Evolutionary conservation across 2,888 invertebrate genomes (phyloP).

Genomic region (Tolmerus cingulatus): DNA sequence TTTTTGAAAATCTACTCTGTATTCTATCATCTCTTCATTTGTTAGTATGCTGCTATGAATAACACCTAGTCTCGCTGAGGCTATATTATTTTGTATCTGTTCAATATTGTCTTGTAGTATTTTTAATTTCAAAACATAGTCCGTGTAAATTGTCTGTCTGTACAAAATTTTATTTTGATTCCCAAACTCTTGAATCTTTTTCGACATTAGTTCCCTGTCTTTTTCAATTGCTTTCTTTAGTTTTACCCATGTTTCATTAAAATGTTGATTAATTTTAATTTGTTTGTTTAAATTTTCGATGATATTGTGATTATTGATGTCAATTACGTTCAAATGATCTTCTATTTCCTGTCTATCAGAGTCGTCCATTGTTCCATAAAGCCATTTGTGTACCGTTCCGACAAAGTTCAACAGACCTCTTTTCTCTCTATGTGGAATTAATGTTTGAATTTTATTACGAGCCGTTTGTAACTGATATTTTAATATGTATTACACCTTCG

Average conservation of each 20-base stretch:
- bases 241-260: neutral
- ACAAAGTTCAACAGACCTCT: too few relatives aligned
- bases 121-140: neutral
- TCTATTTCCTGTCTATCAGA: too few relatives aligned
- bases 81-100: constrained; percentile 37
- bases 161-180: neutral
- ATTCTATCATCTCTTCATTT: constrained; percentile 39
- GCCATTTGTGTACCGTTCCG: too few relatives aligned
- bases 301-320: constrained; percentile 10
- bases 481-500: too few relatives aligned
- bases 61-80: constrained; percentile 27
- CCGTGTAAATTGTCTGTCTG: too few relatives aligned
- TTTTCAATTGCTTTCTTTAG: constrained; percentile 14
- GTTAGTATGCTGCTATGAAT: constrained; percentile 32
- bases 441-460: too few relatives aligned
- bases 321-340: too few relatives aligned
- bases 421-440: too few relatives aligned
- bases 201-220: neutral
- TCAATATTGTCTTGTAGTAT: constrained; percentile 40
- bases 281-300: constrained; percentile 26
- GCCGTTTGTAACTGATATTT: too few relatives aligned
- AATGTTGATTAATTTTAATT: neutral
- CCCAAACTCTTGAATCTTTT: neutral
- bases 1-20: neutral
- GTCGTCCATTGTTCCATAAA: too few relatives aligned